Conservation (phyloP, 1,140 invertebrate genomes). For the Acyrthosiphon pisum region DNA sequence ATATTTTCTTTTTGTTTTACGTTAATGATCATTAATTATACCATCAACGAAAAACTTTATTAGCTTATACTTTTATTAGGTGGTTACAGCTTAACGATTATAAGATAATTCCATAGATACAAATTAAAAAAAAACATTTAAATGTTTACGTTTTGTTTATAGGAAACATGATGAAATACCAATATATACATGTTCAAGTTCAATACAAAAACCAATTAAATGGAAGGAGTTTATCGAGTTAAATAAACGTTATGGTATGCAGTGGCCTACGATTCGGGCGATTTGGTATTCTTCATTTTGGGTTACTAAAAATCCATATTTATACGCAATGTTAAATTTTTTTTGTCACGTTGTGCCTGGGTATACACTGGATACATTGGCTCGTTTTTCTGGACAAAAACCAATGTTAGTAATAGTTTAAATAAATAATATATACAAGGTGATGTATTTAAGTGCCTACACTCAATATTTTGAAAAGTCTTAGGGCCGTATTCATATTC, state of each 20-base stretch:
- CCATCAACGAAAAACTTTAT: too few species aligned
- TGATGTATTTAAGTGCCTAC: neutral
- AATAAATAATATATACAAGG: neutral
- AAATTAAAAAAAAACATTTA: too few species aligned
- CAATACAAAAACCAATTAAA: conserved; percentile 72
- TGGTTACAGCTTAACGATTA: too few species aligned
- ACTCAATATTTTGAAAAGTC: neutral
- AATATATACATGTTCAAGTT: conserved; percentile 77
- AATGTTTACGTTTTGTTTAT: neutral
- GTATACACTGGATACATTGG: conserved; percentile 62
- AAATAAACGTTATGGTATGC: conserved; percentile 50
- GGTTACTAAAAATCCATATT: conserved; percentile 64
- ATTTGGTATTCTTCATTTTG: conserved; percentile 69
- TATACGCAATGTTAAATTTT: conserved; percentile 65
- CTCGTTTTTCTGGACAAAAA: conserved; percentile 62
- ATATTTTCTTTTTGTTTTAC: too few species aligned
- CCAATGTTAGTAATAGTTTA: conserved; percentile 63
- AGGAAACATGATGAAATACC: conserved; percentile 59
- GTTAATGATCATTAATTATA: too few species aligned
- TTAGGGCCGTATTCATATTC: too few species aligned
- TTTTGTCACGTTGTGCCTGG: conserved; percentile 65
- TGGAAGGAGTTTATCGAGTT: conserved; percentile 69
- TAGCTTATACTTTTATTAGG: too few species aligned
- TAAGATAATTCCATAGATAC: too few species aligned
- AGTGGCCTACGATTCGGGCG: conserved; percentile 64